A percentile compares a stretch with the other conserved stretches of the same genome.
phyloP scores from a whole-genome alignment of 2,113 vertebrate species.

The Phocoena sinus region DNA sequence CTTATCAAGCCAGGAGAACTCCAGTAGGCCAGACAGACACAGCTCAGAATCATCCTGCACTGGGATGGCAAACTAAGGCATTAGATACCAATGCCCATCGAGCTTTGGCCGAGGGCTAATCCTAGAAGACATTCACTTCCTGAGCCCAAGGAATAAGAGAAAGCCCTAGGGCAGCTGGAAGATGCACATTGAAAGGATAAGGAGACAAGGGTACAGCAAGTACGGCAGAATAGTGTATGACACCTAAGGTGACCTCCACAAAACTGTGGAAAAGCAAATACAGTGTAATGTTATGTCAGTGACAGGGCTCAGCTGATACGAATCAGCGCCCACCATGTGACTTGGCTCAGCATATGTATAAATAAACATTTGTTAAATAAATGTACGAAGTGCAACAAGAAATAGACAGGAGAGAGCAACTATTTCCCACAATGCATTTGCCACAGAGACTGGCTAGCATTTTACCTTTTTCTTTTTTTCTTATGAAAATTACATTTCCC shows the following conservation, averaged over 20 bases:
- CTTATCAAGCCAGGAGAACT: background rate
- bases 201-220: background rate
- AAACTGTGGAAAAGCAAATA: background rate
- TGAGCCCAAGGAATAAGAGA: background rate
- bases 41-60: background rate
- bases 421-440: background rate
- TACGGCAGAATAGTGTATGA: background rate
- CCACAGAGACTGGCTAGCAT: background rate
- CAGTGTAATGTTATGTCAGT: background rate
- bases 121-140: background rate
- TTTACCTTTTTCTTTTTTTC: background rate
- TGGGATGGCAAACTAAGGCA: background rate
- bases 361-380: background rate
- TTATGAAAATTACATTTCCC: background rate
- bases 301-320: background rate
- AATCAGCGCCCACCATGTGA: rapidly evolving
- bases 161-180: background rate
- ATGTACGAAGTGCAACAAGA: background rate
- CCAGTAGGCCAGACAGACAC: background rate
- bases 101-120: background rate
- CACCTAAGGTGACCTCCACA: background rate
- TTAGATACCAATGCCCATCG: rapidly evolving
- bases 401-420: background rate
- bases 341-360: background rate
- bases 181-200: background rate